A percentile compares a stretch with the other conserved stretches of the same genome.
These are phyloP conservation scores for Sarcophaga caerulescens DNA, from an alignment of 2,888 invertebrate species.

Conservation along the genomic window DNA sequence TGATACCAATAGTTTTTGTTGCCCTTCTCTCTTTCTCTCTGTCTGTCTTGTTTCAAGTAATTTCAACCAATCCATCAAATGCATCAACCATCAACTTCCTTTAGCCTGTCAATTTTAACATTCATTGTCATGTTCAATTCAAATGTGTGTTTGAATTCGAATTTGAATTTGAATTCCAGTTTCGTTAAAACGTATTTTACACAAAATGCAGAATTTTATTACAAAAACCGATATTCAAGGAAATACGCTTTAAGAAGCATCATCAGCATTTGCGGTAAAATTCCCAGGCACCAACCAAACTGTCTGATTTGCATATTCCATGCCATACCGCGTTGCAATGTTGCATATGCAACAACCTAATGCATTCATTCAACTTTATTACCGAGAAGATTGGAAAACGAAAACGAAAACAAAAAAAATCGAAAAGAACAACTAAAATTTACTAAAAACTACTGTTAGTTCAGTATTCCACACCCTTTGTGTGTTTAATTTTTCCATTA, in stretches of 20 bases:
- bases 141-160: slow-evolving; percentile 24
- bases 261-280: not conserved
- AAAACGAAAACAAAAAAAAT: not conserved
- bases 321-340: not conserved
- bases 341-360: not conserved
- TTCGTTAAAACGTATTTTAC: not conserved
- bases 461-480: slow-evolving; percentile 63
- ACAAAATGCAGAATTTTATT: not conserved
- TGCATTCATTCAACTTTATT: not conserved
- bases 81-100: slow-evolving; percentile 53
- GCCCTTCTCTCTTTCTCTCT: not conserved
- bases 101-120: slow-evolving; percentile 65
- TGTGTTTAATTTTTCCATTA: slow-evolving; percentile 61
- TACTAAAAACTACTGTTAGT: slow-evolving; percentile 44
- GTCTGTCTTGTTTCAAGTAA: not conserved
- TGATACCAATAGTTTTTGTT: not conserved
- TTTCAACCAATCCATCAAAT: slow-evolving; percentile 52
- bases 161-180: not conserved
- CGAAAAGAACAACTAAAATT: slow-evolving; percentile 1
- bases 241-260: slow-evolving; percentile 46
- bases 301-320: not conserved
- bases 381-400: not conserved
- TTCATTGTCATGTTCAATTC: slow-evolving; percentile 66
- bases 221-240: slow-evolving; percentile 23
- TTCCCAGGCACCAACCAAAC: not conserved